A percentile compares a stretch with the other conserved stretches of the same genome.
phyloP scores from a whole-genome alignment of 1,140 invertebrate species.

The Trichonephila inaurata region DNA sequence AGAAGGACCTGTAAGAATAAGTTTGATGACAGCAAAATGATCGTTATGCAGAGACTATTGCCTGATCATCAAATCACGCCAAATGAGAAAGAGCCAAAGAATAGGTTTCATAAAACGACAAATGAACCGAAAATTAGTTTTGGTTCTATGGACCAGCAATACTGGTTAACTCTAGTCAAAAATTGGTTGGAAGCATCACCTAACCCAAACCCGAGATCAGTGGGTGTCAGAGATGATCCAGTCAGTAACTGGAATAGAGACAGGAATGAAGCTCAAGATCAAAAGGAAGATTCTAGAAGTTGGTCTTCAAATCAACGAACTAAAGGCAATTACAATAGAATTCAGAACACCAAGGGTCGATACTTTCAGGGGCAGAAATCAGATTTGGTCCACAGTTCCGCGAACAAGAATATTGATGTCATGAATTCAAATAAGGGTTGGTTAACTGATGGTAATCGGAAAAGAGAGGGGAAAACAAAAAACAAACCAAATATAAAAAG shows the following conservation, averaged over 20 bases:
- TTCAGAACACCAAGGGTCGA: neutral
- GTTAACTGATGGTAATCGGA: neutral
- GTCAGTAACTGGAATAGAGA: neutral
- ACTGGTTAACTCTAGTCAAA: slow-evolving; percentile 60
- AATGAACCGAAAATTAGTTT: slow-evolving; percentile 40
- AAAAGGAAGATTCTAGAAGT: neutral
- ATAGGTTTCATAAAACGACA: neutral
- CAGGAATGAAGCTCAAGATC: neutral
- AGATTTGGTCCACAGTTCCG: neutral
- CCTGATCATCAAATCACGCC: neutral
- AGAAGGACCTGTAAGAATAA: slow-evolving; percentile 8
- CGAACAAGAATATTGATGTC: neutral
- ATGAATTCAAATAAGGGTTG: neutral
- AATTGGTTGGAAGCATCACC: slow-evolving; percentile 49
- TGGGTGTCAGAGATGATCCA: neutral
- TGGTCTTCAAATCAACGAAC: neutral
- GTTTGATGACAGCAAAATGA: slow-evolving; percentile 17
- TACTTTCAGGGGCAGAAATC: neutral
- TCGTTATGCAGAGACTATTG: neutral
- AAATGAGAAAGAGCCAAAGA: neutral
- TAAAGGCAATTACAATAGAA: neutral
- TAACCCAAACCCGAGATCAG: neutral
- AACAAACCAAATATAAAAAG: neutral
- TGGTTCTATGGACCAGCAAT: slow-evolving; percentile 58
- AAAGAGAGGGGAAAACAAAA: neutral